Evolutionary conservation across 2,113 vertebrate species (phyloP).

Genomic region (Carollia perspicillata): DNA sequence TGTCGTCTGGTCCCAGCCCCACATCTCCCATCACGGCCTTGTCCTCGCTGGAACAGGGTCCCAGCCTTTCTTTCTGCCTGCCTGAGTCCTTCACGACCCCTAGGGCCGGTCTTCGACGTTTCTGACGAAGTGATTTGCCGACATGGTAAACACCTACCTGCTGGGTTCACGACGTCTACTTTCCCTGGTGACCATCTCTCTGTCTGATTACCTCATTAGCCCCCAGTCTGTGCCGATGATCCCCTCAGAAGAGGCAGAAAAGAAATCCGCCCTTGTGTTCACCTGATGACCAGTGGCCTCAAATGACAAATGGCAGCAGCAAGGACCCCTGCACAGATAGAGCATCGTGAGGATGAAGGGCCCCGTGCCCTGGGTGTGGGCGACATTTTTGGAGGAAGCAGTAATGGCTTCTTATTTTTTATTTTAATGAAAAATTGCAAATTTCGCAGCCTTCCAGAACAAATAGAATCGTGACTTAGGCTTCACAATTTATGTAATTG

Average conservation of each 20-base stretch:
- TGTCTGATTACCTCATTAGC: neutral
- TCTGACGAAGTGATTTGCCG: neutral
- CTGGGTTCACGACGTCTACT: neutral
- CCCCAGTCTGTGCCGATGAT: neutral
- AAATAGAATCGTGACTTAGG: conserved; percentile 33
- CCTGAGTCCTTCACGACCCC: neutral
- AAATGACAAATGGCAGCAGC: neutral
- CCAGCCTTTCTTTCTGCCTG: neutral
- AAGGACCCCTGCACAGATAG: neutral
- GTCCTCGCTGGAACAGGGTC: neutral
- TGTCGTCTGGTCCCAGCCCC: rapidly evolving
- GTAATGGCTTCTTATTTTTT: neutral
- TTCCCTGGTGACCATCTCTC: neutral
- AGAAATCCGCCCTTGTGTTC: neutral
- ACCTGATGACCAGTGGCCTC: neutral
- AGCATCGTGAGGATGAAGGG: neutral
- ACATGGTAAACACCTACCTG: neutral
- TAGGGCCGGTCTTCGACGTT: neutral
- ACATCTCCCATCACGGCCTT: neutral
- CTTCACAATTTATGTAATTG: conserved; percentile 58
- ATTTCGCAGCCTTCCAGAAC: conserved; percentile 33
- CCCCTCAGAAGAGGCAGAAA: neutral
- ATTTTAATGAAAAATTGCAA: conserved; percentile 39
- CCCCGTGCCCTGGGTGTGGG: rapidly evolving
- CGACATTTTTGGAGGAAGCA: neutral